Evolutionary conservation across 2,797 vertebrate genomes (phyloP).

Genomic region (Melanogrammus aeglefinus): DNA sequence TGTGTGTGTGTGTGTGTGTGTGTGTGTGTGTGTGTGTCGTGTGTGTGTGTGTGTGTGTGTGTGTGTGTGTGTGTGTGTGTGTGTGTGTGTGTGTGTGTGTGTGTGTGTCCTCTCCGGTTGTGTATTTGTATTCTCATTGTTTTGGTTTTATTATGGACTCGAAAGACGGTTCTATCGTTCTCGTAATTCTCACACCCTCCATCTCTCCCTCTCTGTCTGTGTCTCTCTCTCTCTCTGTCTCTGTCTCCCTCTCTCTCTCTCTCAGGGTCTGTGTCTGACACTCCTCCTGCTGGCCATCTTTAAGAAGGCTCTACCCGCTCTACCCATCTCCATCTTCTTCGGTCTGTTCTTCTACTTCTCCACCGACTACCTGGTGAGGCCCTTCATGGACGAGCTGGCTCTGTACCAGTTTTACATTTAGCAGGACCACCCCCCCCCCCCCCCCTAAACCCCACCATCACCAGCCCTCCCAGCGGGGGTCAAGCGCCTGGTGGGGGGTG

Average conservation of each 20-base stretch:
- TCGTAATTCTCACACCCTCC: not conserved
- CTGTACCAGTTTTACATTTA: slow-evolving; percentile 99
- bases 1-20: too few relatives aligned
- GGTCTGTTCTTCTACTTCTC: slow-evolving; percentile 98
- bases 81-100: too few relatives aligned
- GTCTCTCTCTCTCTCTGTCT: too few relatives aligned
- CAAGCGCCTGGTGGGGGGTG: slow-evolving; percentile 25
- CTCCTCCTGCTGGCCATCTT: slow-evolving; percentile 97
- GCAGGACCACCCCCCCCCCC: slow-evolving; percentile 51
- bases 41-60: too few relatives aligned
- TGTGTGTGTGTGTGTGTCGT: too few relatives aligned
- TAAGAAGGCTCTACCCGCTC: slow-evolving; percentile 96
- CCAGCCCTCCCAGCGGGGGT: slow-evolving; percentile 24
- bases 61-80: too few relatives aligned
- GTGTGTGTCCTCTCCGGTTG: too few relatives aligned
- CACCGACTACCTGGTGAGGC: slow-evolving; percentile 95
- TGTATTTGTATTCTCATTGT: too few relatives aligned
- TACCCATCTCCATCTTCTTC: slow-evolving; percentile 98
- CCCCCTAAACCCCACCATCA: slow-evolving; percentile 12
- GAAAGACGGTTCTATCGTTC: too few relatives aligned
- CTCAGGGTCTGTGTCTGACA: slow-evolving; percentile 95
- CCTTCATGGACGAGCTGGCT: slow-evolving; percentile 96
- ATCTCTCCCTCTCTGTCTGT: not conserved
- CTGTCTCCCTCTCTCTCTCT: not conserved
- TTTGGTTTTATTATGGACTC: too few relatives aligned